phyloP scores from a whole-genome alignment of 2,888 invertebrate species.

The Dione vanillae region DNA sequence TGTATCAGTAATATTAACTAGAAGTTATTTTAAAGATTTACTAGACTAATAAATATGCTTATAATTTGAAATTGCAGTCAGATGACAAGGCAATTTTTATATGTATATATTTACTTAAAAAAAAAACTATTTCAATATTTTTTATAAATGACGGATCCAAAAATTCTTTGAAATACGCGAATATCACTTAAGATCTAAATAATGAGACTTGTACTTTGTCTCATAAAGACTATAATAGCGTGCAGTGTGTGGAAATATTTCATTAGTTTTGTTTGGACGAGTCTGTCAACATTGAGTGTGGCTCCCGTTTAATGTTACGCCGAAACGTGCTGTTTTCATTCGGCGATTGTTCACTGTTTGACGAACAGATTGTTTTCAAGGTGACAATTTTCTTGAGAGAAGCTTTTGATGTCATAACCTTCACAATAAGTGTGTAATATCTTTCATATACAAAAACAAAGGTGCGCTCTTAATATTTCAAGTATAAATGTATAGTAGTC shows the following conservation, averaged over 20 bases:
- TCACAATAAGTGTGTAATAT: neutral
- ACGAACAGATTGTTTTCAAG: slow-evolving; percentile 27
- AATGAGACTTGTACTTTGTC: neutral
- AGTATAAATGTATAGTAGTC: too few relatives aligned
- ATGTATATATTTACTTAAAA: neutral
- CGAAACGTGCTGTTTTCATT: slow-evolving; percentile 33
- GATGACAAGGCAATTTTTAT: neutral
- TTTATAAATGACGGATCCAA: slow-evolving; percentile 13
- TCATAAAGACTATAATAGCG: slow-evolving; percentile 16
- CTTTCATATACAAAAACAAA: neutral
- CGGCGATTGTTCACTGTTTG: slow-evolving; percentile 25
- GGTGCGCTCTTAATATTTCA: neutral
- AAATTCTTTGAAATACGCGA: slow-evolving; percentile 24
- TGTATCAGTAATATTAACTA: too few relatives aligned
- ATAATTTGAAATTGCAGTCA: too few relatives aligned
- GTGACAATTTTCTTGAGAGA: slow-evolving; percentile 20
- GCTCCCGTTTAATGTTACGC: slow-evolving; percentile 37
- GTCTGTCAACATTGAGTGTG: slow-evolving; percentile 33
- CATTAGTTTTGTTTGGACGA: slow-evolving; percentile 37
- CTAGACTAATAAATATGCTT: too few relatives aligned
- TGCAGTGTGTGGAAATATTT: slow-evolving; percentile 22
- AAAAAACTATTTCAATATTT: neutral
- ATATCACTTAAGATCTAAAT: neutral
- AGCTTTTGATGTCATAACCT: neutral
- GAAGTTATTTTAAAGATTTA: too few relatives aligned